Base-by-base conservation (phyloP, 2,797 vertebrate genomes). In the Lycodopsis pacificus region DNA sequence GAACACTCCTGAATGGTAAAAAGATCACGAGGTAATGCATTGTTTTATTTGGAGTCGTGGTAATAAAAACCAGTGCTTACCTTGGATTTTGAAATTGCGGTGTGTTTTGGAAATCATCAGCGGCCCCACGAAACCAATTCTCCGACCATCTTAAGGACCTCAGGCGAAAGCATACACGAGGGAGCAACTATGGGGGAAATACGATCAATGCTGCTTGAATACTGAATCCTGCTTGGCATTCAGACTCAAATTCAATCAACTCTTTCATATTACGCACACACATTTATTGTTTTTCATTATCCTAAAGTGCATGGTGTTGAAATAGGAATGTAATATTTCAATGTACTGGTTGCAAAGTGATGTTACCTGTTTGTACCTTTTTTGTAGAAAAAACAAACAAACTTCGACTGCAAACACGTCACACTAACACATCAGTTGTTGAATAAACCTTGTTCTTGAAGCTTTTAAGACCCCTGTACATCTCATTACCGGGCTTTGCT, bases 351-450 rank as follows among this genome's bases (percentile, higher is more conserved):
- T 88, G 81, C 88, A 83, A 93, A 89, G 88, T 93, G 90, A 89
- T 91, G 88, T 90, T 91, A 86, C 80, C 79, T 92, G 90, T 95
- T 94, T 93, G 90, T 94, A 94, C 63, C 86, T 87, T 92, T 86
- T 94, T 90, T 88, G 69, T 84, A 78, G 46, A 74, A 77, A 85
- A 82, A 82, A 72, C 72, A 83, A 44, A 71, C 42, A 66, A 82
- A 83, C 57, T 62, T 75, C 7, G 34, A 79, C 59, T 83, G 59
- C 76, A 82, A 88, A 79, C 77, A 79, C 76, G 88, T 73, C 70
- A 70, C 65, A 63, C 64, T 42, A 74, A 85, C 80, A 76, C 82
- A 89, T 74, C 66, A 62, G 49, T 71, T 88, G 80, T 88, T 88
- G 63, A 83, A 79, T 88, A 84, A 90, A 82, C n/a, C 67, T 64